phyloP scores from a whole-genome alignment of 2,888 invertebrate species.

The Metalampra italica region DNA sequence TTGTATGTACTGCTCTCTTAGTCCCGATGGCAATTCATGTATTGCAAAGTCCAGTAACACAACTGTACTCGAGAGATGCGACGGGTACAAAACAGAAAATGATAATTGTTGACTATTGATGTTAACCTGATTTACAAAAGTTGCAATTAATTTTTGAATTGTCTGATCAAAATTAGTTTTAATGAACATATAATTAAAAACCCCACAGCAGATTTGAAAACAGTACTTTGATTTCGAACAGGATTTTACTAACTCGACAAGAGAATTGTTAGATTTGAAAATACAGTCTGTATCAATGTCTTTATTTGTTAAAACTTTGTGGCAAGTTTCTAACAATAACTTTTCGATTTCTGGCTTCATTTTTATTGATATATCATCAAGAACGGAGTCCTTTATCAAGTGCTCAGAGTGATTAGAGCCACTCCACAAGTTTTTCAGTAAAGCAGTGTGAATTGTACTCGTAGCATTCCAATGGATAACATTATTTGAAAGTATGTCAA shows the following conservation, averaged over 20 bases:
- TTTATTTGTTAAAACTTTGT: conserved; percentile 26
- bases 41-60: conserved; percentile 51
- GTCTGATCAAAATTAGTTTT: conserved; percentile 40
- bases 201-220: conserved; percentile 53
- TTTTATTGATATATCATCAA: conserved; percentile 48
- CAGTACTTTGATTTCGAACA: conserved; percentile 47
- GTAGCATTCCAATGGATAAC: conserved; percentile 41
- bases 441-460: conserved; percentile 24
- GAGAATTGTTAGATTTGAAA: conserved; percentile 21
- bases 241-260: conserved; percentile 34
- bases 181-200: conserved; percentile 52
- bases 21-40: conserved; percentile 22
- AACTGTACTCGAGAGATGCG: conserved; percentile 34
- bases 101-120: conserved; percentile 19
- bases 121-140: conserved; percentile 43
- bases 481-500: conserved; percentile 33
- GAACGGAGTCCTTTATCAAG: conserved; percentile 9
- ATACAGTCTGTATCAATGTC: conserved; percentile 24
- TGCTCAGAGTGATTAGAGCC: neutral
- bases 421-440: conserved; percentile 49
- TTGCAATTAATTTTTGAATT: conserved; percentile 38
- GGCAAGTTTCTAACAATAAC: conserved; percentile 33
- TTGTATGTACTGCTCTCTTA: conserved; percentile 30
- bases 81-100: conserved; percentile 45
- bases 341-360: conserved; percentile 53